These are phyloP conservation scores for Amiota minor DNA, from an alignment of 2,888 invertebrate genomes.

Conservation along the genomic window DNA sequence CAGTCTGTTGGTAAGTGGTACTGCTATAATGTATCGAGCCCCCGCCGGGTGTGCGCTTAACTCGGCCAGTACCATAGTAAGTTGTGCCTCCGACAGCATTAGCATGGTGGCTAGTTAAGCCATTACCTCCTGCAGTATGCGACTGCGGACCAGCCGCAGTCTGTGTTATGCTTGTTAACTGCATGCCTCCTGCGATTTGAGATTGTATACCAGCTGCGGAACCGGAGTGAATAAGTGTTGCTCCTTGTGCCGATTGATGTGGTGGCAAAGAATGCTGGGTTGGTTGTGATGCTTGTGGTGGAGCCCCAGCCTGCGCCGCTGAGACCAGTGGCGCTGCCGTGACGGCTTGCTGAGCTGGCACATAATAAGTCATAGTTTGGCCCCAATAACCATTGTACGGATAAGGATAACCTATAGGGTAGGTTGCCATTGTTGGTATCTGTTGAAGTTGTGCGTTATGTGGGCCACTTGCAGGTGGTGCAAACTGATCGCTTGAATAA, in stretches of 20 bases:
- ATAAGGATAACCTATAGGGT: slow-evolving; percentile 73
- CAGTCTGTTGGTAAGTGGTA: slow-evolving; percentile 3
- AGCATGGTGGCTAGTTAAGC: not conserved
- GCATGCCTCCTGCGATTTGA: slow-evolving; percentile 59
- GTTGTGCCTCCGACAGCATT: slow-evolving; percentile 41
- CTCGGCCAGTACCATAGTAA: slow-evolving; percentile 57
- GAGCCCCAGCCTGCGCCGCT: slow-evolving; percentile 50
- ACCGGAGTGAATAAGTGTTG: slow-evolving; percentile 24
- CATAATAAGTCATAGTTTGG: slow-evolving; percentile 73
- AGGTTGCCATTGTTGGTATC: slow-evolving; percentile 70
- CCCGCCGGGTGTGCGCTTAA: slow-evolving; percentile 67
- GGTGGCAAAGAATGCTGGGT: slow-evolving; percentile 42
- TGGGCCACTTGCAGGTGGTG: slow-evolving; percentile 52
- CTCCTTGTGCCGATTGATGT: slow-evolving; percentile 34
- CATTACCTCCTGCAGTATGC: slow-evolving; percentile 32
- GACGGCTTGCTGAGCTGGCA: slow-evolving; percentile 70
- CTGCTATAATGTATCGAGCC: slow-evolving; percentile 58
- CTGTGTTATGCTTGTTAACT: slow-evolving; percentile 50
- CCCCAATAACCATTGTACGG: slow-evolving; percentile 73
- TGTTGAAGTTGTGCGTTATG: slow-evolving; percentile 70
- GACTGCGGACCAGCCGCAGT: slow-evolving; percentile 66
- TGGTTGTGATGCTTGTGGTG: slow-evolving; percentile 42
- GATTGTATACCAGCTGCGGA: slow-evolving; percentile 32
- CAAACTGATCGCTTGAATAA: slow-evolving; percentile 72
- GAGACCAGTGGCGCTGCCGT: slow-evolving; percentile 66